phyloP scores from a whole-genome alignment of 2,888 invertebrate species.

The Diaperis boleti region DNA sequence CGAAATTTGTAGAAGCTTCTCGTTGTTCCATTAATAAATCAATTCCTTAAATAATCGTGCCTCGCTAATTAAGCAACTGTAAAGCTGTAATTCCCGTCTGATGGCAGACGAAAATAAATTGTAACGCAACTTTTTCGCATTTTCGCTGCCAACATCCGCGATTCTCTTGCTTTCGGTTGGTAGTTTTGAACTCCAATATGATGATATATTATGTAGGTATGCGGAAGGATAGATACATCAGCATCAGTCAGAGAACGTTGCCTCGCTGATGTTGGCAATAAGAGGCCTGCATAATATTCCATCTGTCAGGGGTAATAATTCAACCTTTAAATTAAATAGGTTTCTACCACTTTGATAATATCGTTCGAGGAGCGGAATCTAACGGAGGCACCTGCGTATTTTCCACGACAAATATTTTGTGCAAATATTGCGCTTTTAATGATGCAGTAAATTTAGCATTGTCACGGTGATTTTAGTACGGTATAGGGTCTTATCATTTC shows the following conservation, averaged over 20 bases:
- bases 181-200: slow-evolving; percentile 19
- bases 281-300: slow-evolving; percentile 26
- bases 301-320: slow-evolving; percentile 25
- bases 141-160: not conserved
- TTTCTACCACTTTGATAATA: slow-evolving; percentile 18
- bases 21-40: slow-evolving; percentile 15
- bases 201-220: slow-evolving; percentile 18
- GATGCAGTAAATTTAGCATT: no score
- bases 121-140: no score
- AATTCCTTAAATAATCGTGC: slow-evolving; percentile 8
- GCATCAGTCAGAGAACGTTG: slow-evolving; percentile 16
- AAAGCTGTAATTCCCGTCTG: no score
- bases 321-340: slow-evolving; percentile 19
- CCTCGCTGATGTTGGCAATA: slow-evolving; percentile 21
- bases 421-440: no score
- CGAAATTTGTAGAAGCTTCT: slow-evolving; percentile 18
- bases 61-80: slow-evolving; percentile 12
- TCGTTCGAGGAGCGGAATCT: slow-evolving; percentile 14
- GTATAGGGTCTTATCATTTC: no score
- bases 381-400: slow-evolving; percentile 13
- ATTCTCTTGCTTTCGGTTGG: slow-evolving; percentile 7
- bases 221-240: slow-evolving; percentile 19
- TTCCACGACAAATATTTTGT: slow-evolving; percentile 16
- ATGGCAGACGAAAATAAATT: no score
- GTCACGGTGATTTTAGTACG: no score